Evolutionary conservation across 2,888 invertebrate genomes (phyloP), one percentile per base, ranked within the genome.

Genomic region (Netelia fuscicornis): DNA sequence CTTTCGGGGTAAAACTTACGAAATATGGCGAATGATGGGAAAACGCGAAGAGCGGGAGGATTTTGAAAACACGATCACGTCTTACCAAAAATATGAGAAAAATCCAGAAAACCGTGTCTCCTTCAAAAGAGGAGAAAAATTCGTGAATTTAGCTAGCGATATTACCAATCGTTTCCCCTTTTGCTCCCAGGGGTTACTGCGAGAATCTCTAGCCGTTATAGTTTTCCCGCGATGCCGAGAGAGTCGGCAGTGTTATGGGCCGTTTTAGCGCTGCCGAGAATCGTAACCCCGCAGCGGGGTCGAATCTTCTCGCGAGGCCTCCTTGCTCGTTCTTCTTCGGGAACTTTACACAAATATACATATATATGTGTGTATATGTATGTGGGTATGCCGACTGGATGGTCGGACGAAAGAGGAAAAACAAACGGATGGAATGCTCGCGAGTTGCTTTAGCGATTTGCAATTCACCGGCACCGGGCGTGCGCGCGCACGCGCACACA

Each of bases 391-490:
- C n/a, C n/a, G 25, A 13, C 6, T 30, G 37, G 20, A 71, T 78
- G 81, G 80, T 75, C 72, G 25, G 83, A 72, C 60, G 77, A 84
- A 70, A 84, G 70, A 52, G 71, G 60, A 76, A 81, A 84, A 85
- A 74, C 75, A 65, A 84, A 81, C 81, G 76, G 72, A 72, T 68
- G 88, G 83, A 85, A 87, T 86, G 87, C 82, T 85, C 81, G 25
- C 65, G 37, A 85, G 85, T 65, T 82, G 52, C 75, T 67, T 85
- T 80, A 71, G 84, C 87, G 87, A 88, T 87, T 88, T 87, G 86
- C 87, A 86, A 88, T 88, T 87, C 84, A 86, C 83, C 74, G 85
- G 88, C 82, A 86, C 70, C 79, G 52, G 72, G 82, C 20, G 58
- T 13, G 10, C 48, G 48, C 48, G 13, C 48, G 48, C 48, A 3